Evolutionary conservation across 2,113 vertebrate species (phyloP).

Genomic region (Colaptes auratus): DNA sequence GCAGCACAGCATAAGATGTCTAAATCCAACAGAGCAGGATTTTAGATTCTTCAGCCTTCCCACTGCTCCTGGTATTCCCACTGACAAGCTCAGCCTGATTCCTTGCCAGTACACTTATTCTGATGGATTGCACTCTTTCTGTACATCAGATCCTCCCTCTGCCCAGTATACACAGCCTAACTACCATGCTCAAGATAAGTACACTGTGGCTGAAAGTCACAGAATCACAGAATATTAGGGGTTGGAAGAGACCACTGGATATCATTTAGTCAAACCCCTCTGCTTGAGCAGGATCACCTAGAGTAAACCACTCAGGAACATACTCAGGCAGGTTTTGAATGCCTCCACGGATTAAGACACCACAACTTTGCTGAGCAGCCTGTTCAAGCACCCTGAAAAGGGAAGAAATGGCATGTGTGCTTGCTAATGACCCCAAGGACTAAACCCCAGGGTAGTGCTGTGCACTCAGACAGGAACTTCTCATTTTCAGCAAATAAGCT

Average conservation of each 20-base stretch:
- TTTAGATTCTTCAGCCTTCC: background rate
- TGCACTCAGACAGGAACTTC: rapidly evolving
- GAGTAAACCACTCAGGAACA: no score
- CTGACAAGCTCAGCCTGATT: background rate
- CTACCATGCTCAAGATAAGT: background rate
- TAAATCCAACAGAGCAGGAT: background rate
- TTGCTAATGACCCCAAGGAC: background rate
- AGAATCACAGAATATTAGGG: no score
- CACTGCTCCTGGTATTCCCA: background rate
- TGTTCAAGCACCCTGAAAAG: no score
- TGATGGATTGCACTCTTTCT: background rate
- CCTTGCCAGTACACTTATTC: background rate
- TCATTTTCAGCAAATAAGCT: background rate
- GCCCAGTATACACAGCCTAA: background rate
- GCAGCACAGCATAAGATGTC: background rate
- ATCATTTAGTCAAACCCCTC: no score
- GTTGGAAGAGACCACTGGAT: no score
- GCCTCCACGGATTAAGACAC: no score
- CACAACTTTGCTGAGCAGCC: no score
- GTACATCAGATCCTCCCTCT: background rate
- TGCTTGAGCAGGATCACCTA: no score
- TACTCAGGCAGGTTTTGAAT: no score
- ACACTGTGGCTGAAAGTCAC: rapidly evolving
- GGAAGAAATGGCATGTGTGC: background rate
- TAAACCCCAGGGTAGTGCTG: background rate